Evolutionary conservation across 2,888 invertebrate genomes (phyloP).

Genomic region (Antitype chi): DNA sequence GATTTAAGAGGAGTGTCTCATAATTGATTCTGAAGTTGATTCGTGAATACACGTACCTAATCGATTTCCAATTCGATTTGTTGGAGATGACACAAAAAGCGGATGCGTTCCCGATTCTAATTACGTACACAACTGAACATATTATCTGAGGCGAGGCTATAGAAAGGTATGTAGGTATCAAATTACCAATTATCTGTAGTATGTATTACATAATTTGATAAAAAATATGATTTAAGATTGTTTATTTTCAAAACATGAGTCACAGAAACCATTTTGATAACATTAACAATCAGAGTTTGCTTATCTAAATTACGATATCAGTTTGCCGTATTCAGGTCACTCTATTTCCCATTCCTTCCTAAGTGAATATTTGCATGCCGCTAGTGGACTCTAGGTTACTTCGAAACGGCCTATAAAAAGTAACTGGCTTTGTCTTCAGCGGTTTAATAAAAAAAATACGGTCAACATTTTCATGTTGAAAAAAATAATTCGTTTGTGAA

Average conservation of each 20-base stretch:
- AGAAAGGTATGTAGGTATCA: not conserved
- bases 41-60: conserved; percentile 36
- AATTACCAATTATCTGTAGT: conserved; percentile 18
- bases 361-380: conserved; percentile 88
- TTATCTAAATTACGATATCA: conserved; percentile 65
- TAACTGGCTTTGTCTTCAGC: conserved; percentile 78
- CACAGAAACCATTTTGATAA: conserved; percentile 43
- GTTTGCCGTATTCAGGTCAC: conserved; percentile 76
- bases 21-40: conserved; percentile 47
- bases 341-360: conserved; percentile 76
- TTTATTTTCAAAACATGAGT: conserved; percentile 36
- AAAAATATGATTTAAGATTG: conserved; percentile 5
- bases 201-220: not conserved
- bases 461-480: conserved; percentile 66
- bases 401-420: conserved; percentile 80
- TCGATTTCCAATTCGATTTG: conserved; percentile 50
- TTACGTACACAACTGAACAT: conserved; percentile 39
- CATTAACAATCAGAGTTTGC: conserved; percentile 39
- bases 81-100: conserved; percentile 37
- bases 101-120: conserved; percentile 45
- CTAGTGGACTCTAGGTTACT: conserved; percentile 77
- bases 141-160: conserved; percentile 29
- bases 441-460: conserved; percentile 80
- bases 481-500: conserved; percentile 56
- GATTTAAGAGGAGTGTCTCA: conserved; percentile 23